Evolutionary conservation across 2,797 vertebrate species (phyloP).

Genomic region (Scolopax rusticola): DNA sequence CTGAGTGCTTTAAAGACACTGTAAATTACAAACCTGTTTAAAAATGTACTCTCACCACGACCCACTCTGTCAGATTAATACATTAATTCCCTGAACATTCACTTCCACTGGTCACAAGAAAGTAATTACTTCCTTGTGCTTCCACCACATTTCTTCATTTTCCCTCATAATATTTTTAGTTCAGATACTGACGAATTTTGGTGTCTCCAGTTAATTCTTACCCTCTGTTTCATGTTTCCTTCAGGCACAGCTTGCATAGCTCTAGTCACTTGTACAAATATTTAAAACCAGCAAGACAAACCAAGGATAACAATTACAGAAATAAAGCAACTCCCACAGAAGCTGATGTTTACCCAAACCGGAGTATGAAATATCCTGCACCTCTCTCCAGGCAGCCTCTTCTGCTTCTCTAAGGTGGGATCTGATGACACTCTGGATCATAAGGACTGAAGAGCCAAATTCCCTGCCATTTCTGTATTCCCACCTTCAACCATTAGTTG

Average conservation of each 20-base stretch:
- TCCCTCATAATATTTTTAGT: not conserved
- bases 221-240: not conserved
- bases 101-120: not conserved
- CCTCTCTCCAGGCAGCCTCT: not conserved
- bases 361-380: not conserved
- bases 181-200: not conserved
- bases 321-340: conserved; percentile 62
- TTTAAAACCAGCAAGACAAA: conserved; percentile 66
- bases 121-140: not conserved
- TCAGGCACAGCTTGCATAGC: conserved; percentile 46
- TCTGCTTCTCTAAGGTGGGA: not conserved
- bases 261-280: conserved; percentile 65
- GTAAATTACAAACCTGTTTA: not conserved
- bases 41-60: not conserved
- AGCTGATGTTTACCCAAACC: conserved; percentile 31
- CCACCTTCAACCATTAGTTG: not conserved
- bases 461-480: not conserved
- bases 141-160: not conserved
- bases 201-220: not conserved
- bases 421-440: not conserved
- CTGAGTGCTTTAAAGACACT: not conserved
- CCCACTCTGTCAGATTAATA: not conserved
- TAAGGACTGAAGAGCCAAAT: not conserved
- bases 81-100: not conserved
- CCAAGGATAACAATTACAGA: conserved; percentile 63